Evolutionary conservation across 2,113 vertebrate genomes (phyloP).

Genomic region (Etheostoma cragini): DNA sequence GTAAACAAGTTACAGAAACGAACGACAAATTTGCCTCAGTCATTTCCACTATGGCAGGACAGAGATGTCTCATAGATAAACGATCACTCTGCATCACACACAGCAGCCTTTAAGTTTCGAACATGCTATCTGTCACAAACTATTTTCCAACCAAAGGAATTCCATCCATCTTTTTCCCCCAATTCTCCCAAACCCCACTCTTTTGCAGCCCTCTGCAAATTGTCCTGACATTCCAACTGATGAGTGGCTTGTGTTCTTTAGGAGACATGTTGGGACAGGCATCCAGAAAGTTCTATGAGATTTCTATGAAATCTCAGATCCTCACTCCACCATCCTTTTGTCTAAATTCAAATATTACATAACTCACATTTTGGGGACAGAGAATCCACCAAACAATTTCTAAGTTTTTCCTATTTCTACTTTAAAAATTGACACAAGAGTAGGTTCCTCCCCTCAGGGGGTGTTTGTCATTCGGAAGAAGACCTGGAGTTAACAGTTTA

Average conservation of each 20-base stretch:
- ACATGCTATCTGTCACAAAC: background rate
- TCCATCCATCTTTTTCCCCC: background rate
- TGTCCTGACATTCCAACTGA: constrained; percentile 30
- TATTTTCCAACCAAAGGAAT: constrained; percentile 3
- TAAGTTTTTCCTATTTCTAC: too few relatives aligned
- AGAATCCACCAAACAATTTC: background rate
- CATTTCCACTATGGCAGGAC: background rate
- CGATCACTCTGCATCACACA: background rate
- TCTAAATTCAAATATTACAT: background rate
- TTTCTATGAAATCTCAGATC: background rate
- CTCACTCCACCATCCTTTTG: background rate
- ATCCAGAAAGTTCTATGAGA: constrained; percentile 22
- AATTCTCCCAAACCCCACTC: background rate
- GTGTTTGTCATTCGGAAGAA: constrained; percentile 26
- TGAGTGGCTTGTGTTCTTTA: background rate
- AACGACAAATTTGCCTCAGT: background rate
- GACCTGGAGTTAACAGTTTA: constrained; percentile 34
- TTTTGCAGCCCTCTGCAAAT: constrained; percentile 11
- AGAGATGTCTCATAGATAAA: background rate
- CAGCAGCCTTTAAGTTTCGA: background rate
- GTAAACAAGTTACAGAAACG: background rate
- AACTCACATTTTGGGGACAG: background rate
- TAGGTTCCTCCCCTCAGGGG: background rate
- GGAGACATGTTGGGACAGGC: background rate
- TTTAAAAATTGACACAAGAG: background rate